Evolutionary conservation across 1,140 invertebrate genomes (phyloP).

Genomic region (Euura lappo): DNA sequence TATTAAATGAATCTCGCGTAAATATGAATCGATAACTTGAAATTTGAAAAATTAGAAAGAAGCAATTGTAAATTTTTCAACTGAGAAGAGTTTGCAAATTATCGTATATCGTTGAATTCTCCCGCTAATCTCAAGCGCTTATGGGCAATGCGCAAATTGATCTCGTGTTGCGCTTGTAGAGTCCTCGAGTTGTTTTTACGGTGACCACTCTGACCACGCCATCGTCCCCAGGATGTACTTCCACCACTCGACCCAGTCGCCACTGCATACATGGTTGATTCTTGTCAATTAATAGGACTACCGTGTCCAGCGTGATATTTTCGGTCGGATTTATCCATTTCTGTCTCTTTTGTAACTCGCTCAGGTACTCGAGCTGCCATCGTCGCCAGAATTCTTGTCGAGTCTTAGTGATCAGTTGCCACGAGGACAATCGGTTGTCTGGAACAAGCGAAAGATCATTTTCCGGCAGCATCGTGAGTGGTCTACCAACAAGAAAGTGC

Average conservation of each 20-base stretch:
- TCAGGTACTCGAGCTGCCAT: constrained; percentile 9
- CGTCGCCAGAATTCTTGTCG: constrained; percentile 14
- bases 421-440: constrained; percentile 19
- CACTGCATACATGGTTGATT: constrained; percentile 16
- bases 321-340: constrained; percentile 2
- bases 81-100: too few species aligned
- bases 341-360: constrained; percentile 8
- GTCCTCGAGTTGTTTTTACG: neutral
- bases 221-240: constrained; percentile 9
- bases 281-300: constrained; percentile 21
- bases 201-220: neutral
- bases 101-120: too few species aligned
- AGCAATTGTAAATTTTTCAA: neutral
- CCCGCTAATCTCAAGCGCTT: neutral
- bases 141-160: neutral
- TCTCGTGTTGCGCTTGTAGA: neutral
- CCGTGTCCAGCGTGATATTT: constrained; percentile 14
- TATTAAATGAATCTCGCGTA: constrained; percentile 5
- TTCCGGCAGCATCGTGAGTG: constrained; percentile 15
- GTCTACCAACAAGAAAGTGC: constrained; percentile 19
- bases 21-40: constrained; percentile 9
- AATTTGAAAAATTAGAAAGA: neutral
- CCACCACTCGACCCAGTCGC: constrained; percentile 11
- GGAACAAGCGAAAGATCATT: constrained; percentile 14
- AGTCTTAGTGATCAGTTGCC: constrained; percentile 14